Evolutionary conservation across 2,797 vertebrate genomes (phyloP).

Genomic region (Danio jaintianensis): DNA sequence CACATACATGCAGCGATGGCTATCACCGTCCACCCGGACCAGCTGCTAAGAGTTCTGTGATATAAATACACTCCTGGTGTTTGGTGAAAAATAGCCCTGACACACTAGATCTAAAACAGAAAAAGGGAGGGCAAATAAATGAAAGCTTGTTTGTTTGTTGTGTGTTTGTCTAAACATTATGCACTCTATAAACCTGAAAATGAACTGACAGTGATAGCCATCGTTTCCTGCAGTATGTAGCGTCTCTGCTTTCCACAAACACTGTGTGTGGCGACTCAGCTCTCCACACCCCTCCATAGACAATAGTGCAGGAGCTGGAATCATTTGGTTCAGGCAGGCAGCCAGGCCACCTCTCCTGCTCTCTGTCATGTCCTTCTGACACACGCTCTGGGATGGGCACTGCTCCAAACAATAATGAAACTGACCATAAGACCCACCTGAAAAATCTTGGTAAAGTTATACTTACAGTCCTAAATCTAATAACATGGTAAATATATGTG

Average conservation of each 20-base stretch:
- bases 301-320: slow-evolving; percentile 97
- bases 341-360: slow-evolving; percentile 71
- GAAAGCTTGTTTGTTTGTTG: not conserved
- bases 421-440: not conserved
- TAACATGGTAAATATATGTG: not conserved
- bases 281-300: slow-evolving; percentile 88
- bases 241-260: slow-evolving; percentile 1
- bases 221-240: slow-evolving; percentile 11
- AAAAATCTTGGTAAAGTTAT: slow-evolving; percentile 20
- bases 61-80: slow-evolving; percentile 41
- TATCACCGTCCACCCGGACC: slow-evolving; percentile 29
- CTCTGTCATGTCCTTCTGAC: slow-evolving; percentile 33
- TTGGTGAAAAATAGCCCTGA: slow-evolving; percentile 24
- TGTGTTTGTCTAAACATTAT: not conserved
- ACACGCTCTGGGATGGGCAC: not conserved
- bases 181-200: not conserved
- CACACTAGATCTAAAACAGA: slow-evolving; percentile 17
- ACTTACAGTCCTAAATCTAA: not conserved
- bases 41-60: slow-evolving; percentile 16
- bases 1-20: slow-evolving; percentile 34
- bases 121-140: slow-evolving; percentile 9
- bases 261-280: slow-evolving; percentile 71
- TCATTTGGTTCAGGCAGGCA: slow-evolving; percentile 70
- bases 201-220: slow-evolving; percentile 29
- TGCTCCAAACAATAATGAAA: not conserved